Conservation (phyloP, 2,797 vertebrate genomes). For the Scleropages formosus region DNA sequence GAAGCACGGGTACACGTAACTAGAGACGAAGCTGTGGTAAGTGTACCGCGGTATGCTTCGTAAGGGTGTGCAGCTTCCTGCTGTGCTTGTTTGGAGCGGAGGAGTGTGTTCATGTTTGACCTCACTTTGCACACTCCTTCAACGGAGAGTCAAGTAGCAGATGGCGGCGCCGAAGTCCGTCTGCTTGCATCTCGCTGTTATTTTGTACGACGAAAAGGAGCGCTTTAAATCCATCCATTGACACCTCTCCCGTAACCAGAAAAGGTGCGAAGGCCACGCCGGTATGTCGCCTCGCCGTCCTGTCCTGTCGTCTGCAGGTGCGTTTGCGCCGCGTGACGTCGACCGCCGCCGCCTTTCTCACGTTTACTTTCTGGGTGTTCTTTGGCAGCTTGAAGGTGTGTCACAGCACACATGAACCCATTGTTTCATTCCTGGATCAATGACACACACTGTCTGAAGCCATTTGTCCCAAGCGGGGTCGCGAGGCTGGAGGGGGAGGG, state of each 20-base stretch:
- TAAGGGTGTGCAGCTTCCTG: not conserved
- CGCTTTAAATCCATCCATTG: not conserved
- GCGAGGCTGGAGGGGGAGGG: too few relatives aligned
- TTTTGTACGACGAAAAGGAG: not conserved
- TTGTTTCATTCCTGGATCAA: too few relatives aligned
- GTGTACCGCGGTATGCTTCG: not conserved
- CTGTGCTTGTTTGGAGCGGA: conserved; percentile 3
- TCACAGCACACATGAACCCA: too few relatives aligned
- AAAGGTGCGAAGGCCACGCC: not conserved
- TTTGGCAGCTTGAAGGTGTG: too few relatives aligned
- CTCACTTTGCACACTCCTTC: not conserved
- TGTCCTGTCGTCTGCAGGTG: too few relatives aligned
- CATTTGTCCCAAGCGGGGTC: too few relatives aligned
- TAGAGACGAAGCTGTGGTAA: not conserved
- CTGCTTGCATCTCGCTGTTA: not conserved
- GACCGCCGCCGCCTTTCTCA: too few relatives aligned
- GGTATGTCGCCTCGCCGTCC: too few relatives aligned
- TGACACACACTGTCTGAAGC: too few relatives aligned
- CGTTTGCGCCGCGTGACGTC: too few relatives aligned
- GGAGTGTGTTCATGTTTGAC: not conserved
- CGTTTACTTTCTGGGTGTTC: too few relatives aligned
- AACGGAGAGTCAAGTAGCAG: not conserved
- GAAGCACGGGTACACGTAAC: too few relatives aligned
- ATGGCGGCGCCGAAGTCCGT: not conserved
- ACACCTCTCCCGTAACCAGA: not conserved